Evolutionary conservation across 1,140 invertebrate genomes (phyloP).

Genomic region (Aphelenchoides besseyi): DNA sequence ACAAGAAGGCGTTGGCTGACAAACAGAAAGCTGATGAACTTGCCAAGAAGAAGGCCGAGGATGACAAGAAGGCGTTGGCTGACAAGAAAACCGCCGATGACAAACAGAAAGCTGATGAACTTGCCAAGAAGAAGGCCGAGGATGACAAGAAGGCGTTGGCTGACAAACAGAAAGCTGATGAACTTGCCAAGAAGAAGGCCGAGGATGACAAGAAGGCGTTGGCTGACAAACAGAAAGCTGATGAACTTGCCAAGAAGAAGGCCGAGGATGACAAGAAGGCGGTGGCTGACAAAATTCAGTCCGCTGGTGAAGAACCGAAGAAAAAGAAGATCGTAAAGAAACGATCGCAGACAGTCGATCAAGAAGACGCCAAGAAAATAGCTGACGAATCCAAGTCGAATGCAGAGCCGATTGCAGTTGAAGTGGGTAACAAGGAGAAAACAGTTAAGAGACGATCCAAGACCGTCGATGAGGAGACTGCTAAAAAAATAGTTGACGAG

Average conservation of each 20-base stretch:
- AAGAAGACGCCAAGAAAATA: neutral
- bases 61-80: neutral
- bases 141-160: neutral
- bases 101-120: neutral
- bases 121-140: neutral
- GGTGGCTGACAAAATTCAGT: neutral
- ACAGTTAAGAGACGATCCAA: neutral
- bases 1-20: neutral
- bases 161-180: neutral
- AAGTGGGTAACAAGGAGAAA: neutral
- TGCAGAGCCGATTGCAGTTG: neutral
- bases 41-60: neutral
- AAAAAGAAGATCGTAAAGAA: neutral
- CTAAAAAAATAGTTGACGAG: neutral
- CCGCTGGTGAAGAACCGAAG: neutral
- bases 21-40: too few relatives aligned
- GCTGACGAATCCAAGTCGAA: neutral
- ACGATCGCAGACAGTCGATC: neutral
- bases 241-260: neutral
- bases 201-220: neutral
- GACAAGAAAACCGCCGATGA: neutral
- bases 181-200: neutral
- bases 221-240: neutral
- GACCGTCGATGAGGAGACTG: neutral
- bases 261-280: constrained; percentile 10